phyloP scores from a whole-genome alignment of 2,888 invertebrate genomes.

The Tachina lurida region DNA sequence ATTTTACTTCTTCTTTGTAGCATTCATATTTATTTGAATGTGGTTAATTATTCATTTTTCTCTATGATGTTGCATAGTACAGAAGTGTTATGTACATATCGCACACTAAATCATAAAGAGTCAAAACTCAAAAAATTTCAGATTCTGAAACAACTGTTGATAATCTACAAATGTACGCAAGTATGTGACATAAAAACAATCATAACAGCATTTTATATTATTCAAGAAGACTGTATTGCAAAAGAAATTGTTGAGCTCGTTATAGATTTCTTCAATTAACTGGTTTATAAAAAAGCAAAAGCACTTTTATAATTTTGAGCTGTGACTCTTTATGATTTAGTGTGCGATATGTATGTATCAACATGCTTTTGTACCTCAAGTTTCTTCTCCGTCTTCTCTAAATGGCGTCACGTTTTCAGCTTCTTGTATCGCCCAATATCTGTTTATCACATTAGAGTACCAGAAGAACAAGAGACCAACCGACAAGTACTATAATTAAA shows the following conservation, averaged over 20 bases:
- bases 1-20: background rate
- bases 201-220: too few species aligned
- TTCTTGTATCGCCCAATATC: conserved; percentile 66
- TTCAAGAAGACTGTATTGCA: too few species aligned
- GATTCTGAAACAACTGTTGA: too few species aligned
- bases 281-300: too few species aligned
- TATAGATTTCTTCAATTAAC: too few species aligned
- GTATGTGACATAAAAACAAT: too few species aligned
- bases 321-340: too few species aligned
- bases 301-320: too few species aligned
- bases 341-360: conserved; percentile 40
- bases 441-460: conserved; percentile 63
- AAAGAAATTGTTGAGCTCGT: too few species aligned
- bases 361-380: conserved; percentile 52
- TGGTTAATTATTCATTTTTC: background rate
- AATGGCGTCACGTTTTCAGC: conserved; percentile 70
- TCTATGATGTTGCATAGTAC: conserved; percentile 3
- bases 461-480: conserved; percentile 6
- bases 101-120: too few species aligned
- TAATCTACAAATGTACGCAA: too few species aligned
- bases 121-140: too few species aligned
- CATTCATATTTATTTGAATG: conserved; percentile 29
- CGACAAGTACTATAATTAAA: background rate
- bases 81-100: conserved; percentile 20
- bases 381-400: conserved; percentile 50